Percentiles rank a stretch among this genome's conserved stretches.
These are phyloP conservation scores for Odontocolon sp. DNA, from an alignment of 2,888 invertebrate species.

Conservation along the genomic window DNA sequence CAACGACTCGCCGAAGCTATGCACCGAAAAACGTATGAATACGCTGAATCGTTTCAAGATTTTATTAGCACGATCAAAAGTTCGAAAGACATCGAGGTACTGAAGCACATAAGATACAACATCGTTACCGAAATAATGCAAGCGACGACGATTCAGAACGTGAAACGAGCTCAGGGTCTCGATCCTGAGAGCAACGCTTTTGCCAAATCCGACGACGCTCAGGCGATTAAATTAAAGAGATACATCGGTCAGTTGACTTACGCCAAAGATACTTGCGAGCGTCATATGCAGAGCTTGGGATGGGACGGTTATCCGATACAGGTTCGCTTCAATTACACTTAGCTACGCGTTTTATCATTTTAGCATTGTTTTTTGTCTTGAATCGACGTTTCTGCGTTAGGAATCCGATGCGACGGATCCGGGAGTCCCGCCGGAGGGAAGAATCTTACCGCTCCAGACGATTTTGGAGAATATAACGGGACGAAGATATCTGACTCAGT, in stretches of 20 bases:
- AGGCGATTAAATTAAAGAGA: conserved; percentile 91
- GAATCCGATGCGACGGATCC: conserved; percentile 73
- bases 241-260: conserved; percentile 92
- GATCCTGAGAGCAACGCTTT: conserved; percentile 84
- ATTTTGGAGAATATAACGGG: conserved; percentile 91
- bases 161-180: conserved; percentile 92
- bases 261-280: conserved; percentile 92
- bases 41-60: conserved; percentile 94
- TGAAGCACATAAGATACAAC: conserved; percentile 92
- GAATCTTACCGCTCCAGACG: conserved; percentile 86
- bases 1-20: conserved; percentile 90
- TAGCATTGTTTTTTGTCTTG: background rate
- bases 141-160: conserved; percentile 94
- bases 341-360: no score
- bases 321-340: conserved; percentile 65
- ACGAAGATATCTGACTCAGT: conserved; percentile 90
- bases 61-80: conserved; percentile 92
- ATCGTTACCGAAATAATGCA: conserved; percentile 97
- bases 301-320: conserved; percentile 86
- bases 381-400: conserved; percentile 62
- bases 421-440: conserved; percentile 68
- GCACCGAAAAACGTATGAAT: conserved; percentile 91
- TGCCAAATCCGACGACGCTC: conserved; percentile 89
- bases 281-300: conserved; percentile 87
- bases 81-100: conserved; percentile 90